Evolutionary conservation across 2,888 invertebrate genomes (phyloP), one percentile per base, ranked within the genome.

Genomic region (Eupelmus urozonus): DNA sequence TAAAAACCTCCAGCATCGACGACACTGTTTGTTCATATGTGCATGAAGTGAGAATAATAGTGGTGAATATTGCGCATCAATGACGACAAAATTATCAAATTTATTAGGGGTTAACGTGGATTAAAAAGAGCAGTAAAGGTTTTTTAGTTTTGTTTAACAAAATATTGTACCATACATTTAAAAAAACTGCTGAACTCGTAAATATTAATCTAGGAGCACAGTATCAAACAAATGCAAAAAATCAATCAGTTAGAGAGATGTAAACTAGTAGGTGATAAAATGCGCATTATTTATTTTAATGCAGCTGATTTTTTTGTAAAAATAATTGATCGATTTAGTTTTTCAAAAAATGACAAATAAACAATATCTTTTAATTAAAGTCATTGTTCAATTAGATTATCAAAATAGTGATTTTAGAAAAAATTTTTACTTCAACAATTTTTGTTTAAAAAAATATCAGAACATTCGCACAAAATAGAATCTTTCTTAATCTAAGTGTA

Each of bases 1-100:
- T 34, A 40, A 62, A 51, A 25, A 18, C 25, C 72, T 62, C 18
- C 62, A 29, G 25, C 4, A 62, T 71, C 9, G 51, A 62, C 27
- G 70, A 34, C 34, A 62, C 29, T 51, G 25, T 71, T 60, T 60
- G 49, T 72, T 72, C 62, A 72, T 63, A 53, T n/a, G 40, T 63
- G 51, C 23, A 53, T 20, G 20, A 59, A n/a, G 49, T n/a, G 34
- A 23, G 16, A 25, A 49, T n/a, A 23, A 11, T 55, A n/a, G 1
- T 69, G 18, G 2, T 69, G 25, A 42, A 18, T 40, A 63, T n/a
- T 60, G 53, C 18, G 62, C 11, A 40, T 40, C 25, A 20, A 59
- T 40, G 0, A 70, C n/a, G 53, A 63, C 16, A 20, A 71, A 62
- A 51, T 72, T 40, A 40, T 72, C 72, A 63, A 72, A 53, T 25